A percentile compares a stretch with the other conserved stretches of the same genome.
Conservation (phyloP, 2,888 invertebrate genomes). For the Gerris lacustris region DNA sequence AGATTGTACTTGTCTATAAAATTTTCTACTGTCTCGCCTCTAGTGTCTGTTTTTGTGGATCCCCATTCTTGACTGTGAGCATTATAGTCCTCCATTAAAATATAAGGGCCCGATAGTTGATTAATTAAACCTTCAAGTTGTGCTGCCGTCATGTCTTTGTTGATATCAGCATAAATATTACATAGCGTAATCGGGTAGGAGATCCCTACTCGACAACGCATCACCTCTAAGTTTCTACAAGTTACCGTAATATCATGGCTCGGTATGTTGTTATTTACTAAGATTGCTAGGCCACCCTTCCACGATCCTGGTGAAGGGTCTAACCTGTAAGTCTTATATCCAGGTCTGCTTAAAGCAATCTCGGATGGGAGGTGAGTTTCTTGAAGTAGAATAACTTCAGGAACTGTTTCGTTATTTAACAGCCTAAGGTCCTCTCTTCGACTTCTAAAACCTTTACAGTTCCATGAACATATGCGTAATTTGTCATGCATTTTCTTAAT, state of each 20-base stretch:
- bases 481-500: no score
- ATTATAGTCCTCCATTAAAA: neutral
- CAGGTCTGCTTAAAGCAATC: neutral
- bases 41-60: neutral
- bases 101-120: neutral
- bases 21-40: neutral
- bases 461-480: no score
- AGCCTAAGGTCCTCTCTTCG: neutral
- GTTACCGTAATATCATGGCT: neutral
- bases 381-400: neutral
- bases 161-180: neutral
- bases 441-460: no score
- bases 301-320: neutral
- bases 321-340: neutral
- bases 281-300: neutral
- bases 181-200: neutral
- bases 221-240: neutral
- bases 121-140: neutral
- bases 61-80: neutral
- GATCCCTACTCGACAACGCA: neutral
- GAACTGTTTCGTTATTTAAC: neutral
- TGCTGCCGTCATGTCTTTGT: neutral
- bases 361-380: neutral
- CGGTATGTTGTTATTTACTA: neutral
- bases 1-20: neutral